Evolutionary conservation across 2,113 vertebrate species (phyloP).

Genomic region (Ceuthmochares aereus): DNA sequence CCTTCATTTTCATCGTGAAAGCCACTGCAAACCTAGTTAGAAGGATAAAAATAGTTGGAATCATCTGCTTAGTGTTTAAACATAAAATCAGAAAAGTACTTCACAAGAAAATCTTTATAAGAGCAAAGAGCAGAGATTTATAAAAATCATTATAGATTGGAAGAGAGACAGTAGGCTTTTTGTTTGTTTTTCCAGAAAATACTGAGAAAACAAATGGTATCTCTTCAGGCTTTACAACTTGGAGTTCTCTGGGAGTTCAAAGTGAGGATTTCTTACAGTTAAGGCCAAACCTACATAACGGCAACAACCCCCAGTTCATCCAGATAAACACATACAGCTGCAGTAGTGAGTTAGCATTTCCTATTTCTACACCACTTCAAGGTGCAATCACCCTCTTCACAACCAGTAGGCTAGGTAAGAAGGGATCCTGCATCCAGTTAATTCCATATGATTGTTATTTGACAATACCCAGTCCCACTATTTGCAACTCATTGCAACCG

Average conservation of each 20-base stretch:
- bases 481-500: neutral
- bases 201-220: neutral
- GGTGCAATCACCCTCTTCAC: neutral
- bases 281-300: neutral
- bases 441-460: neutral
- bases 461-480: accelerated
- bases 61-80: conserved; percentile 7
- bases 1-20: conserved; percentile 87
- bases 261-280: neutral
- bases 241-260: neutral
- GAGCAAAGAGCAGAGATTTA: neutral
- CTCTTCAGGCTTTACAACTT: neutral
- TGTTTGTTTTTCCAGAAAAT: neutral
- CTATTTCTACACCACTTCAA: neutral
- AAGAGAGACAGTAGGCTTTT: neutral
- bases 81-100: neutral
- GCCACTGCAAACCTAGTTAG: conserved; percentile 90
- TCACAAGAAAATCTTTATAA: neutral
- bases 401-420: accelerated
- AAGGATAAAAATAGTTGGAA: neutral
- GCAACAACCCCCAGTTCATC: neutral
- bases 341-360: neutral
- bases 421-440: neutral
- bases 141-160: neutral
- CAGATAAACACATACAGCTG: neutral